Percentiles rank a stretch among this genome's conserved stretches.
These are phyloP conservation scores for Eudorcas thomsonii DNA, from an alignment of 2,113 vertebrate species.

Conservation along the genomic window DNA sequence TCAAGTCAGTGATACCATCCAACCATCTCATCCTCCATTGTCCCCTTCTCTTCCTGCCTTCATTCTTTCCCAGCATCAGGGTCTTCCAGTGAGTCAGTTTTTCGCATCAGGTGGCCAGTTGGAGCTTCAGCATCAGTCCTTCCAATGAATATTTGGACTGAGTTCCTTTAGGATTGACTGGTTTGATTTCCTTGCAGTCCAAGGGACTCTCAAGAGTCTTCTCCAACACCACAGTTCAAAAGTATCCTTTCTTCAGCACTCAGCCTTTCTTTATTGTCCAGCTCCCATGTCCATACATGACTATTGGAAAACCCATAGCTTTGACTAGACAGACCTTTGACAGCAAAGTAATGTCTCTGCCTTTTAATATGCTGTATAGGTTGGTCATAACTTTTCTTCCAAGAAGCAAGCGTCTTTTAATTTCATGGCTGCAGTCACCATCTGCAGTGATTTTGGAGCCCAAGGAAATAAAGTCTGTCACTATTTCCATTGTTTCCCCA, in stretches of 20 bases:
- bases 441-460: not conserved
- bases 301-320: not conserved
- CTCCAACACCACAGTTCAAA: not conserved
- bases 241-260: not conserved
- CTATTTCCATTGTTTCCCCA: not conserved
- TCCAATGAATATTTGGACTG: not conserved
- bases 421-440: not conserved
- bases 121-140: not conserved
- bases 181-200: not conserved
- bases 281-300: not conserved
- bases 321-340: not conserved
- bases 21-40: not conserved
- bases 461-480: not conserved
- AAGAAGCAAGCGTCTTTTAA: not conserved
- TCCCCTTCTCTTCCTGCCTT: not conserved
- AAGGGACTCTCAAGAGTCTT: not conserved
- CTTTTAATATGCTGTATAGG: not conserved
- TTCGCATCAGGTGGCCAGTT: not conserved
- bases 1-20: not conserved
- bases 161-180: not conserved
- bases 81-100: not conserved
- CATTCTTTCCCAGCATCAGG: not conserved
- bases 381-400: not conserved
- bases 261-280: not conserved
- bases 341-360: not conserved